A percentile compares a stretch with the other conserved stretches of the same genome.
Conservation (phyloP, 2,113 vertebrate genomes). For the Procavia capensis region DNA sequence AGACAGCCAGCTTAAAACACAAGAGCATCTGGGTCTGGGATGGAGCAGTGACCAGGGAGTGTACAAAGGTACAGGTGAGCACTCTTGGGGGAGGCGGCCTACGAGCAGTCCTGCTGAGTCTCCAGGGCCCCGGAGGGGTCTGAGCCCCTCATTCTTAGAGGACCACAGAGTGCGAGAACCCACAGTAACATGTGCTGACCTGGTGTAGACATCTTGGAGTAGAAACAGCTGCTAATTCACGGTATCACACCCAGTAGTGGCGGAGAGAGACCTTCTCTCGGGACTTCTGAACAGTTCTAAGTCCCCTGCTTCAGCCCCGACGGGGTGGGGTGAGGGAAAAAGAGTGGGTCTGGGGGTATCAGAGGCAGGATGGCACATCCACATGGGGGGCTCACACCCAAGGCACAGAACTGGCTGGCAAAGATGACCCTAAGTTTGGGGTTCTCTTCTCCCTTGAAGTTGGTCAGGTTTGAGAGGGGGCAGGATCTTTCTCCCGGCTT, state of each 20-base stretch:
- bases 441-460: background rate
- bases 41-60: background rate
- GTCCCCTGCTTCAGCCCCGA: accelerated
- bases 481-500: background rate
- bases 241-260: background rate
- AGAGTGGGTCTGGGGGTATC: background rate
- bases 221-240: background rate
- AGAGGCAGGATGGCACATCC: background rate
- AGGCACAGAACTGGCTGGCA: background rate
- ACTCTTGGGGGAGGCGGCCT: background rate
- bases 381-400: background rate
- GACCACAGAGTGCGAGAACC: background rate
- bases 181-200: background rate
- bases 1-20: background rate
- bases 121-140: background rate
- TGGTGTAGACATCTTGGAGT: background rate
- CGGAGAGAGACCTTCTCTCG: no score
- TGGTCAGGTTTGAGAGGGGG: background rate
- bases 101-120: background rate
- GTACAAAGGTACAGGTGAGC: background rate
- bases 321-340: background rate
- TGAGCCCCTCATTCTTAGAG: background rate
- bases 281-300: background rate
- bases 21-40: no score
- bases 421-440: background rate